Evolutionary conservation across 2,888 invertebrate species (phyloP).

Genomic region (Pinctada fucata): DNA sequence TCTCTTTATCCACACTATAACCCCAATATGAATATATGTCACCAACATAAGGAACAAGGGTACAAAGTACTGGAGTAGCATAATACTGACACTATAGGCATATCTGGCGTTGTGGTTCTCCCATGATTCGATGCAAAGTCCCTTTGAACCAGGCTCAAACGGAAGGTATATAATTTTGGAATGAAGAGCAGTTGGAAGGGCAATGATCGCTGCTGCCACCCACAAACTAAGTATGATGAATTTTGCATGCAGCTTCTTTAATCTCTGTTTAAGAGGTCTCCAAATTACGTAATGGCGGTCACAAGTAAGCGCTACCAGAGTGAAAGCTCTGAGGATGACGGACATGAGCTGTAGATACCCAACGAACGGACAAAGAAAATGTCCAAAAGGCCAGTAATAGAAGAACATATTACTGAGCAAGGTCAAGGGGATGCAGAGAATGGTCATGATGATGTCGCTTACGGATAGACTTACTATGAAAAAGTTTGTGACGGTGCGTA

Average conservation of each 20-base stretch:
- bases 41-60: slow-evolving; percentile 88
- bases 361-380: slow-evolving; percentile 88
- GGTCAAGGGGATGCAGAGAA: slow-evolving; percentile 78
- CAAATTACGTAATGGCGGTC: slow-evolving; percentile 94
- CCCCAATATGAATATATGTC: slow-evolving; percentile 90
- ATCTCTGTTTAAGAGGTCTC: slow-evolving; percentile 89
- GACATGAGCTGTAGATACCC: slow-evolving; percentile 84
- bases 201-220: slow-evolving; percentile 86
- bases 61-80: slow-evolving; percentile 87
- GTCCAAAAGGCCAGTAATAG: slow-evolving; percentile 87
- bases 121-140: slow-evolving; percentile 63
- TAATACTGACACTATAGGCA: slow-evolving; percentile 83
- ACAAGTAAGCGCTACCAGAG: slow-evolving; percentile 91
- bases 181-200: slow-evolving; percentile 88
- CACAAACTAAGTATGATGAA: slow-evolving; percentile 85
- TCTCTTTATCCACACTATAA: slow-evolving; percentile 90
- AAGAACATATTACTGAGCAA: slow-evolving; percentile 87
- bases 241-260: slow-evolving; percentile 83
- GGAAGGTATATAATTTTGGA: slow-evolving; percentile 77
- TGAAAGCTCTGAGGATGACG: slow-evolving; percentile 88
- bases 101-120: slow-evolving; percentile 46
- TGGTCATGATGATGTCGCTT: slow-evolving; percentile 77
- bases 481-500: slow-evolving; percentile 93
- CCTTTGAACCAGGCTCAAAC: slow-evolving; percentile 44
- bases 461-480: slow-evolving; percentile 77